A percentile compares a stretch with the other conserved stretches of the same genome.
Evolutionary conservation across 2,113 vertebrate species (phyloP).

Genomic region (Arvicanthis niloticus): DNA sequence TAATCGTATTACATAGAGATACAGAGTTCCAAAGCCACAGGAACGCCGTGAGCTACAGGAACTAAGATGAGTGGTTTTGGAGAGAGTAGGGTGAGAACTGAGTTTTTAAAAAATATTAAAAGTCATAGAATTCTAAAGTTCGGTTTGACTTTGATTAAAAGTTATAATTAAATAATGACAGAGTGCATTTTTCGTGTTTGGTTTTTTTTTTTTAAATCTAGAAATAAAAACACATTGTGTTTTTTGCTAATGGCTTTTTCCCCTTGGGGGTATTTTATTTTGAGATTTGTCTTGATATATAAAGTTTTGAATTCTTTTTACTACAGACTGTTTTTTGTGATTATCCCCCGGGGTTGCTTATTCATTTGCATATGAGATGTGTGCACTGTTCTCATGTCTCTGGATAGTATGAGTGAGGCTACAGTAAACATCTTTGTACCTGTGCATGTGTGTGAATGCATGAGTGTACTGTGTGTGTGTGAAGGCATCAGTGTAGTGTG

Average conservation of each 20-base stretch:
- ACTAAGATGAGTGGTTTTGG: background rate
- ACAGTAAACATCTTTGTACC: background rate
- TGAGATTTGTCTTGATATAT: background rate
- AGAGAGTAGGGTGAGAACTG: background rate
- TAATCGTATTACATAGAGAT: background rate
- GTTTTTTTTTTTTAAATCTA: constrained; percentile 9
- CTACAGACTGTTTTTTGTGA: background rate
- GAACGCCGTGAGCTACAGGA: background rate
- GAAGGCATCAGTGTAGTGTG: background rate
- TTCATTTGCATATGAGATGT: background rate
- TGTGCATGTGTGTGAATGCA: background rate
- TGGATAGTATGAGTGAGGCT: background rate
- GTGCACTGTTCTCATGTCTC: background rate
- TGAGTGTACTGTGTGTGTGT: background rate
- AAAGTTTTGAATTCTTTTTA: background rate
- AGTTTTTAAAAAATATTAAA: background rate
- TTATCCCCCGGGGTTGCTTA: background rate
- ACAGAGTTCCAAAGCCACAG: background rate
- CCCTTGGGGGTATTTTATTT: background rate
- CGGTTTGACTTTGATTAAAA: background rate
- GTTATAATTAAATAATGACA: background rate
- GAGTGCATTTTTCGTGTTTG: background rate
- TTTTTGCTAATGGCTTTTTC: background rate
- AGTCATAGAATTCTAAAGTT: background rate
- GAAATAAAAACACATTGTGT: background rate